Evolutionary conservation across 2,797 vertebrate species (phyloP), one percentile per base, ranked within the genome.

Genomic region (Lagorchestes hirsutus): DNA sequence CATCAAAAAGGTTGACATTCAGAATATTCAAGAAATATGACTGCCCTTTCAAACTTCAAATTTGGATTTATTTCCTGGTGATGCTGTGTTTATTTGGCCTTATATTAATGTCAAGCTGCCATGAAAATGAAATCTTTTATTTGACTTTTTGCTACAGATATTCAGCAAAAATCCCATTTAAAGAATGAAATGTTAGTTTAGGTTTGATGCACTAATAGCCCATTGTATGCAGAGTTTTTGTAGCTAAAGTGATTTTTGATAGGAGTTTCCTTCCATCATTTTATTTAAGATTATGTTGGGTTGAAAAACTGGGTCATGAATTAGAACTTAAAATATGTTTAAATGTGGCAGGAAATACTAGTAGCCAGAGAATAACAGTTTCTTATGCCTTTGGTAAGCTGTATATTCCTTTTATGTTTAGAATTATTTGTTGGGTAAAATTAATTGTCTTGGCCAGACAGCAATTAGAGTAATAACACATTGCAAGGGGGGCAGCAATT

Each of bases 1-100:
- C 98, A 98, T 98, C 98, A 98, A 97, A 97, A 96, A 97, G 67
- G 57, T 94, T 99, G 99, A 99, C 99, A 99, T 99, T 99, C 98
- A 98, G 97, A 98, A 97, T 98, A 98, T 94, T 98, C 97, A 97
- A 98, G 98, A 99, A 98, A 98, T 98, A 98, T 55, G 97, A 96
- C 96, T 99, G 98, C 98, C 98, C 99, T 99, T 99, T 99, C 97
- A 93, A 95, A 62, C 96, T 97, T 97, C 95, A 98, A 98, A 98
- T 98, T 96, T 96, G 92, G 97, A 98, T 98, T 98, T 98, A 98
- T 98, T 98, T 98, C 98, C 97, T 96, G 82, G 95, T 96, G 94
- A 59, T 97, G 96, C 90, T 1, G 97, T 98, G 98, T 98, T 98
- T 98, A 97, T 98, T 98, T 98, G 98, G 98, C 97, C 98, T 97